Conservation (phyloP, 2,113 vertebrate genomes). For the Riparia riparia region DNA sequence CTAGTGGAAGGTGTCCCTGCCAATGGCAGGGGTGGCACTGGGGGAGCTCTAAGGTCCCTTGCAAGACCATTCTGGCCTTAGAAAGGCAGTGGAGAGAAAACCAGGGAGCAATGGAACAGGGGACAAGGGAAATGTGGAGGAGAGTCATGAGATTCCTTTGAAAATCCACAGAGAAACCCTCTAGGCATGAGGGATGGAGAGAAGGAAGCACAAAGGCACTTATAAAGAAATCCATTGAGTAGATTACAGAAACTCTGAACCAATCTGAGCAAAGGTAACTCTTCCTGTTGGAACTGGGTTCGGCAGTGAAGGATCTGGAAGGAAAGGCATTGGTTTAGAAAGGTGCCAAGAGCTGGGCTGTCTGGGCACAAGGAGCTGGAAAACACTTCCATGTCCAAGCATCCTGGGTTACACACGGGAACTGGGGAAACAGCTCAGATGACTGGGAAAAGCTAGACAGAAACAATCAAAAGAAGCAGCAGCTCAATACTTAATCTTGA, state of each 20-base stretch:
- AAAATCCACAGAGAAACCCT: background rate
- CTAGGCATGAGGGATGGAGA: background rate
- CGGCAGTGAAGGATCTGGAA: too few relatives aligned
- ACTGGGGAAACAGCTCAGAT: background rate
- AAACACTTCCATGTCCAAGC: background rate
- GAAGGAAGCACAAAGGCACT: background rate
- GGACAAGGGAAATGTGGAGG: background rate
- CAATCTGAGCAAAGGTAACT: background rate
- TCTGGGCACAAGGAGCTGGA: background rate
- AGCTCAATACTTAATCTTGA: background rate
- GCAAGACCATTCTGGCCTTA: background rate
- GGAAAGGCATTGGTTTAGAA: background rate
- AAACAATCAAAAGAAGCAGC: background rate
- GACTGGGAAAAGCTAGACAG: background rate
- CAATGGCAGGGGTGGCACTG: background rate
- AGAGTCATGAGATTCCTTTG: background rate
- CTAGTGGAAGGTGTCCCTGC: background rate
- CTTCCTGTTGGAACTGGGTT: accelerated
- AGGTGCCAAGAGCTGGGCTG: background rate
- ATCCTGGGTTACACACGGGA: too few relatives aligned
- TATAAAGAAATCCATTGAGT: accelerated
- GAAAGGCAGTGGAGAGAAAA: background rate
- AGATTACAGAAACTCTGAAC: background rate
- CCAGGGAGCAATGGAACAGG: accelerated
- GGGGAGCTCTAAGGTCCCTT: background rate